phyloP scores from a whole-genome alignment of 2,797 vertebrate species.

The Gymnothorax javanicus region DNA sequence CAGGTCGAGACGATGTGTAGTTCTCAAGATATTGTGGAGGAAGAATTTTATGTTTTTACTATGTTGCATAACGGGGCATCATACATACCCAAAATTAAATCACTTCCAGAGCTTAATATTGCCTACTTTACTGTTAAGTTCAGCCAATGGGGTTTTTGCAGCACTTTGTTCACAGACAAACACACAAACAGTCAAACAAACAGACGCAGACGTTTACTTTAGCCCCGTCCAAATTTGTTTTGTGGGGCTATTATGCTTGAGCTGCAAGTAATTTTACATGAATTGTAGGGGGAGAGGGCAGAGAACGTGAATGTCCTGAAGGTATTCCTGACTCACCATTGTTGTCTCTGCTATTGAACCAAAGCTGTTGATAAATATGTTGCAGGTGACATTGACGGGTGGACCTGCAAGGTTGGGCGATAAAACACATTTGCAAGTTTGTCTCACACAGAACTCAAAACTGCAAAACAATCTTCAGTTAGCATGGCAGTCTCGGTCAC shows the following conservation, averaged over 20 bases:
- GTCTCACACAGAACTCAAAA: conserved; percentile 68
- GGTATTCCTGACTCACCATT: conserved; percentile 82
- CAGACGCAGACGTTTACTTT: too few species aligned
- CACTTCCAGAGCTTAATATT: too few species aligned
- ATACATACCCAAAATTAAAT: too few species aligned
- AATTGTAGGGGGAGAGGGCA: background rate
- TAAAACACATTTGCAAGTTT: conserved; percentile 80
- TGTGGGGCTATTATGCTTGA: background rate
- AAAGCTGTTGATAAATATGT: conserved; percentile 91
- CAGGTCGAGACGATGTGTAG: too few species aligned
- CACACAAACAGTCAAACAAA: too few species aligned
- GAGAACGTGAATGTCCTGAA: conserved; percentile 67
- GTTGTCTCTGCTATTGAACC: conserved; percentile 88
- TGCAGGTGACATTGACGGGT: conserved; percentile 88
- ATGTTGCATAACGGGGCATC: too few species aligned
- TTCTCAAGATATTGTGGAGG: too few species aligned
- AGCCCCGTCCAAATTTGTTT: too few species aligned
- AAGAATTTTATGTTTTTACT: too few species aligned
- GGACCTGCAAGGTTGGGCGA: conserved; percentile 84
- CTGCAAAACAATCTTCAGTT: conserved; percentile 60
- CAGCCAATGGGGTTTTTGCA: too few species aligned
- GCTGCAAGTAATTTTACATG: background rate
- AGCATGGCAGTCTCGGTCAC: conserved; percentile 87
- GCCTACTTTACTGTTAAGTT: too few species aligned
- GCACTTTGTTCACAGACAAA: too few species aligned